phyloP scores from a whole-genome alignment of 1,140 invertebrate species.

The Globodera ellingtonae region DNA sequence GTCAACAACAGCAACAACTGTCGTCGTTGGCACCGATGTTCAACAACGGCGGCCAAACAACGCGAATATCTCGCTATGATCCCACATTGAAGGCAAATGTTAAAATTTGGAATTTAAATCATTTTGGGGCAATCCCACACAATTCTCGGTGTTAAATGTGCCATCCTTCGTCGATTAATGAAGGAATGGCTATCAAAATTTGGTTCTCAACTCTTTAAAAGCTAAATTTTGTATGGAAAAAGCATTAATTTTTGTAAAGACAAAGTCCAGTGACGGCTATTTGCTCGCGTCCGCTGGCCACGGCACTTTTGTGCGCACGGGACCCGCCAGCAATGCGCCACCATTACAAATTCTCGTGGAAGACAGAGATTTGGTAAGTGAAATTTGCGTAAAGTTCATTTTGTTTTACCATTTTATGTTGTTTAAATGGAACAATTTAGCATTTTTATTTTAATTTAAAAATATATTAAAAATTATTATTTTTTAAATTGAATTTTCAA shows the following conservation, averaged over 20 bases:
- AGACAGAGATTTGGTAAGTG: constrained; percentile 58
- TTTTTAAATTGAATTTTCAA: constrained; percentile 5
- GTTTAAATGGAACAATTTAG: too few species aligned
- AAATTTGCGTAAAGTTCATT: too few species aligned
- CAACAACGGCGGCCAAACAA: background rate
- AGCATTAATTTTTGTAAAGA: background rate
- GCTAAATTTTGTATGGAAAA: background rate
- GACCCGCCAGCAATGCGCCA: constrained; percentile 46
- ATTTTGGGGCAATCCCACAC: too few species aligned
- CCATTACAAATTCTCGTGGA: constrained; percentile 62
- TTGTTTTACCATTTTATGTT: too few species aligned
- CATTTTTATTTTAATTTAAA: too few species aligned
- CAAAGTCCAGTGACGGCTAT: constrained; percentile 61
- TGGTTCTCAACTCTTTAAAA: too few species aligned
- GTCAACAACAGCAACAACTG: background rate
- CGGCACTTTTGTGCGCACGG: constrained; percentile 60
- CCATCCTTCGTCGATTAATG: too few species aligned
- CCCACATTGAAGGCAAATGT: background rate
- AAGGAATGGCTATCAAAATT: too few species aligned
- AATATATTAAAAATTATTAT: background rate
- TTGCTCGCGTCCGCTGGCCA: constrained; percentile 54
- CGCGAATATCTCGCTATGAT: background rate
- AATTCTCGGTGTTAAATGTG: too few species aligned
- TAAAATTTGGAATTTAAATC: too few species aligned
- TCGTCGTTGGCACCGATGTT: background rate